Conservation (phyloP, 2,113 vertebrate genomes). For the Morone chrysops region DNA sequence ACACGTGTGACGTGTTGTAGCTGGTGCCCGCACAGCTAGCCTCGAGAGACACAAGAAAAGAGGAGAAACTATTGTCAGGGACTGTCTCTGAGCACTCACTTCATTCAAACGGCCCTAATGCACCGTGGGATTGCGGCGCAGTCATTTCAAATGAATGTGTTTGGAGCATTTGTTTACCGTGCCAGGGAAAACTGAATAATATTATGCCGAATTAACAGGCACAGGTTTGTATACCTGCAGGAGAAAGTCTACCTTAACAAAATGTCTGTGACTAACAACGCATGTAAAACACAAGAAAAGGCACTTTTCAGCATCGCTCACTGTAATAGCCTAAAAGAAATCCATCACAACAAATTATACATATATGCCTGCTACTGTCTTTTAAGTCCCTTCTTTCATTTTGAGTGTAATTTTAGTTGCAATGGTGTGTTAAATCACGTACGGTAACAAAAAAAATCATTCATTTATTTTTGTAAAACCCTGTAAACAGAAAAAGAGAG, state of each 20-base stretch:
- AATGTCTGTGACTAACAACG: constrained; percentile 72
- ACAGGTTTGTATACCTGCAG: constrained; percentile 70
- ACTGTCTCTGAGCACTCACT: constrained; percentile 36
- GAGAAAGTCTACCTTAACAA: constrained; percentile 63
- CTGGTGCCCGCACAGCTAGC: constrained; percentile 6
- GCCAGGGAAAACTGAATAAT: constrained; percentile 65
- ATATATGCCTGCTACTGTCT: constrained; percentile 3
- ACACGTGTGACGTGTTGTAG: constrained; percentile 1
- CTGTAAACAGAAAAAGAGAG: constrained; percentile 8
- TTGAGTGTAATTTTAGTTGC: background rate
- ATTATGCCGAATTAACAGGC: constrained; percentile 74
- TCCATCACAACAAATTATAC: constrained; percentile 38
- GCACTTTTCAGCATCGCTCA: constrained; percentile 12
- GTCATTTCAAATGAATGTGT: constrained; percentile 72
- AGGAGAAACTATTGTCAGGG: constrained; percentile 43
- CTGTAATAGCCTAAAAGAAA: constrained; percentile 44
- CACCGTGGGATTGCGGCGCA: constrained; percentile 70
- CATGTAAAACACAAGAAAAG: constrained; percentile 60
- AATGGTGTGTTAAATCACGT: constrained; percentile 19
- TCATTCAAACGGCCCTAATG: constrained; percentile 68
- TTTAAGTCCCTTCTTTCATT: constrained; percentile 1
- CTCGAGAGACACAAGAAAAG: constrained; percentile 45
- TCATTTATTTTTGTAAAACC: constrained; percentile 2
- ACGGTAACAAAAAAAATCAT: background rate
- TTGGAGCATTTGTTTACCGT: constrained; percentile 76